These are phyloP conservation scores for Anoplopoma fimbria DNA, from an alignment of 2,113 vertebrate species.

Conservation along the genomic window DNA sequence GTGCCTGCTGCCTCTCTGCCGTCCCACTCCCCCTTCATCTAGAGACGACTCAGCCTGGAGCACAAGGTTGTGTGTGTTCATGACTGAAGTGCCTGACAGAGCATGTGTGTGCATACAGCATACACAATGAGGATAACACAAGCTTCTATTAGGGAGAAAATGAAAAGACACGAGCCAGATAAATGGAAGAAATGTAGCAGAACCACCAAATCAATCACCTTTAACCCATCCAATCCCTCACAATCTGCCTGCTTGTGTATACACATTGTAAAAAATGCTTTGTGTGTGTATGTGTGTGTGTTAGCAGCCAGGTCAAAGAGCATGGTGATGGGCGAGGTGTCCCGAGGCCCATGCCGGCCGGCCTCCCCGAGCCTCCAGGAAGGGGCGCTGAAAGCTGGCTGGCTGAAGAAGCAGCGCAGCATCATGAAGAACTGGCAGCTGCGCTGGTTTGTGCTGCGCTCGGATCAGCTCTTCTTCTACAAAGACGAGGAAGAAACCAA, in stretches of 20 bases:
- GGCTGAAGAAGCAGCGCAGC: slow-evolving; percentile 94
- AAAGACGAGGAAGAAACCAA: slow-evolving; percentile 96
- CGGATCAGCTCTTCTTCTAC: slow-evolving; percentile 93
- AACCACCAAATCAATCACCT: not conserved
- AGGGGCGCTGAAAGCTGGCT: slow-evolving; percentile 90
- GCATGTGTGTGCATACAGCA: slow-evolving; percentile 28
- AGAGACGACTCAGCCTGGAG: slow-evolving; percentile 28
- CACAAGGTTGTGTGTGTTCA: slow-evolving; percentile 24
- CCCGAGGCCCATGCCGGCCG: slow-evolving; percentile 75
- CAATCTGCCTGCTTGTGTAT: not conserved
- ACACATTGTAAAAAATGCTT: not conserved
- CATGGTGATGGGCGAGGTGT: slow-evolving; percentile 95
- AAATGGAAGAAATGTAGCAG: not conserved
- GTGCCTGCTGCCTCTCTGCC: slow-evolving; percentile 38
- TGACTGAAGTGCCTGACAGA: slow-evolving; percentile 2
- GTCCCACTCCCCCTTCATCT: slow-evolving; percentile 49
- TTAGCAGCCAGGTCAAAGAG: slow-evolving; percentile 92
- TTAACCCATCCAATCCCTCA: not conserved
- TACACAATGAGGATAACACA: slow-evolving; percentile 44
- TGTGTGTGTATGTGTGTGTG: slow-evolving; percentile 43
- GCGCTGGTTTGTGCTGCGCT: slow-evolving; percentile 93
- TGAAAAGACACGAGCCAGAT: slow-evolving; percentile 12
- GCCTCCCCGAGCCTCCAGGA: slow-evolving; percentile 85
- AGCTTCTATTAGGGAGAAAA: slow-evolving; percentile 29
- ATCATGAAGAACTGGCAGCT: slow-evolving; percentile 98